Evolutionary conservation across 2,113 vertebrate species (phyloP).

Genomic region (Sakesphorus luctuosus): DNA sequence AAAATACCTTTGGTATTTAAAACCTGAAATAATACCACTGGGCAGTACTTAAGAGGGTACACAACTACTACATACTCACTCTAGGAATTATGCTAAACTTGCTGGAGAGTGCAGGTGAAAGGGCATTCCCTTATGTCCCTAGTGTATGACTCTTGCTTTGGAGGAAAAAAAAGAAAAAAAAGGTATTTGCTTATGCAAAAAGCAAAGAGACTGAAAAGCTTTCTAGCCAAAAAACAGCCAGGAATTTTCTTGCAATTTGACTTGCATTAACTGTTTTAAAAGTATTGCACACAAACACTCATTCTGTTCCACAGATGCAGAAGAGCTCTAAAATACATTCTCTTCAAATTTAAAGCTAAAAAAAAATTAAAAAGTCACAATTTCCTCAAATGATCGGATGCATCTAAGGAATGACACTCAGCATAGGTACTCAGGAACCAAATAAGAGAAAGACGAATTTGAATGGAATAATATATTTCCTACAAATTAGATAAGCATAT

Average conservation of each 20-base stretch:
- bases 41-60: neutral
- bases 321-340: neutral
- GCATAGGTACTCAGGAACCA: neutral
- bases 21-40: neutral
- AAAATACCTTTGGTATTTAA: neutral
- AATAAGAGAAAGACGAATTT: neutral
- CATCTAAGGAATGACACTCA: neutral
- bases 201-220: neutral
- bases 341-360: neutral
- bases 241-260: neutral
- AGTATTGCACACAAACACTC: neutral
- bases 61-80: neutral
- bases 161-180: no score
- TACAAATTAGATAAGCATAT: neutral
- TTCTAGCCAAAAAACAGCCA: neutral
- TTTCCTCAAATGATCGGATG: neutral
- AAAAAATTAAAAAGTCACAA: neutral
- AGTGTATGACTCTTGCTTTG: neutral
- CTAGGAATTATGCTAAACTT: neutral
- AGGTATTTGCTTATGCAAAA: neutral
- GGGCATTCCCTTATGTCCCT: neutral
- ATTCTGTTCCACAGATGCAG: neutral
- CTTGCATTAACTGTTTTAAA: neutral
- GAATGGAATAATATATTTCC: neutral
- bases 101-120: neutral